Base-by-base conservation (phyloP, 2,113 vertebrate species). In the Zosterops lateralis region DNA sequence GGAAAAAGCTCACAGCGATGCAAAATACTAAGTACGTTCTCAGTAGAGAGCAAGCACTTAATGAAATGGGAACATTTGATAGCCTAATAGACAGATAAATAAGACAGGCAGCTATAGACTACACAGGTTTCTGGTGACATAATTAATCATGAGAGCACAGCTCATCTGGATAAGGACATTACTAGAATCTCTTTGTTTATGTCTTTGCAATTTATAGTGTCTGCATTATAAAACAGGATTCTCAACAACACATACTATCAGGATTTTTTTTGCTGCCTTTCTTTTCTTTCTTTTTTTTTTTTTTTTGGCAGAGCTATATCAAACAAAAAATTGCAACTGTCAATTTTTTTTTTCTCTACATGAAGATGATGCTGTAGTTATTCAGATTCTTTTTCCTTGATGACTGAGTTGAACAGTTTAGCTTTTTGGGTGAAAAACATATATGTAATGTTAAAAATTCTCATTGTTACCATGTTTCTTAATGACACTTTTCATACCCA, bases 51-150 rank as follows among this genome's bases (percentile, higher is more conserved):
- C 42, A 80, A 73, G 47, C 75, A 67, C 50, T 90, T 93, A 84
- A 84, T 88, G 83, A 85, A 92, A 93, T 66, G 42, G 79, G 60
- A 85, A 65, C 50, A 74, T 84, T 36, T 87, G 82, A 73, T 92
- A 83, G 64, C 22, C 75, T 60, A 83, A 47, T 44, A 91, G 60
- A 90, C 58, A 92, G 80, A 90, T 77, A 92, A 90, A 88, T 92
- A 92, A 93, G 67, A 84, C 60, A 79, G 51, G 28, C 78, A 90
- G 58, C 67, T 90, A 79, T 13, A 80, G 75, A 90, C 87, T 76
- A 85, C 75, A 54, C 34, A 38, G 44, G 32, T 85, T 96, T 90
- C 71, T 54, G 29, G 79, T 77, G 75, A 77, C 29, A 25, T 32
- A 64, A 92, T 91, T 93, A 60, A 88, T 80, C 56, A n/a, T 15